Evolutionary conservation across 2,888 invertebrate species (phyloP).

Genomic region (Balanococcus diminutus): DNA sequence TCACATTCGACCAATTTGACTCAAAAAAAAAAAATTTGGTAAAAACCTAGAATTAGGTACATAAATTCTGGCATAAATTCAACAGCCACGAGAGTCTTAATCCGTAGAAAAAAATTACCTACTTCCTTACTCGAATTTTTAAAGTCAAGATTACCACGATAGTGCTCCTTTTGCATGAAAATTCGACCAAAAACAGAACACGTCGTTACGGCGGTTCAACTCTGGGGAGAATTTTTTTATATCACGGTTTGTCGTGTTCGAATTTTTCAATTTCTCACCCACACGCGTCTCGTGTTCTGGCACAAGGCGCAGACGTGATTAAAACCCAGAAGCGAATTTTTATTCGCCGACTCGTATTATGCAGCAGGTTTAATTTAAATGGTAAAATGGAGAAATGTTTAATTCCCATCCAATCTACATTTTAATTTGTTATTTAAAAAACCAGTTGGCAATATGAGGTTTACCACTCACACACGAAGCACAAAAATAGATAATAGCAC

Average conservation of each 20-base stretch:
- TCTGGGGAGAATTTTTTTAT: constrained; percentile 12
- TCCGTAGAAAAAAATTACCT: no score
- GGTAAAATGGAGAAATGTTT: not conserved
- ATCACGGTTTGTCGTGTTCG: not conserved
- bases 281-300: not conserved
- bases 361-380: constrained; percentile 21
- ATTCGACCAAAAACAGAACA: not conserved
- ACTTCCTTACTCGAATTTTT: no score
- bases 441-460: not conserved
- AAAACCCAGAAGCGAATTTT: constrained; percentile 13
- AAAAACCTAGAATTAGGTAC: no score
- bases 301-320: not conserved
- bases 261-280: constrained; percentile 27
- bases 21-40: no score
- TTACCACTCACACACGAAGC: not conserved
- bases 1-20: no score
- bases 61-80: no score
- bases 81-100: no score
- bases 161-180: no score
- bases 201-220: not conserved
- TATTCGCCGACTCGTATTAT: not conserved
- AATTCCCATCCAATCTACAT: constrained; percentile 21
- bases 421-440: constrained; percentile 10
- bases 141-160: no score
- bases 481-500: not conserved